Evolutionary conservation across 1,140 invertebrate species (phyloP).

Genomic region (Bicyclus anynana): DNA sequence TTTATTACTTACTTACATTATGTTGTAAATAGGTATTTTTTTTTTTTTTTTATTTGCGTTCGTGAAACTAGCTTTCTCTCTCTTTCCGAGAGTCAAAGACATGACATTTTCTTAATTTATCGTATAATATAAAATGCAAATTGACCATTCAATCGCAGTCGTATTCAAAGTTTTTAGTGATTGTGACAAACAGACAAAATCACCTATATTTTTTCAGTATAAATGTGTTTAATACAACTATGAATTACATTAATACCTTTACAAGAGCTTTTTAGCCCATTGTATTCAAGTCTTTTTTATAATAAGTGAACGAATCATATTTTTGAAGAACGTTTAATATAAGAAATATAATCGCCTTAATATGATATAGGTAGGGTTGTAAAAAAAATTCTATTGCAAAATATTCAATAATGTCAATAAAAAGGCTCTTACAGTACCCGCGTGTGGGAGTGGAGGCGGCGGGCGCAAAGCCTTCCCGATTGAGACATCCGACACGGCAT

Average conservation of each 20-base stretch:
- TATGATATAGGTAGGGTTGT: constrained; percentile 17
- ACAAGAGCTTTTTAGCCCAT: neutral
- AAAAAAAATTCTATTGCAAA: constrained; percentile 29
- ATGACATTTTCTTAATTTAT: too few relatives aligned
- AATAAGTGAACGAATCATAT: constrained; percentile 3
- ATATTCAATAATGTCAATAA: constrained; percentile 30
- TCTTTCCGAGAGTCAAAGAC: too few relatives aligned
- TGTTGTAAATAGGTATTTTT: too few relatives aligned
- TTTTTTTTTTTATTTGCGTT: too few relatives aligned
- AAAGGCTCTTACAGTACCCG: constrained; percentile 29
- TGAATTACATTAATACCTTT: neutral
- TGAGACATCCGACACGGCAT: constrained; percentile 71
- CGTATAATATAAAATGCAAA: too few relatives aligned
- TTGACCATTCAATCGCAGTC: too few relatives aligned
- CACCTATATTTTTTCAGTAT: too few relatives aligned
- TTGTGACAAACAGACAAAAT: too few relatives aligned
- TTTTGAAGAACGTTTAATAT: neutral
- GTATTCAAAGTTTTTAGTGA: too few relatives aligned
- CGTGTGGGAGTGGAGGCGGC: constrained; percentile 46
- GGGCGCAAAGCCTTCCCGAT: constrained; percentile 63
- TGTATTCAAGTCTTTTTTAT: neutral
- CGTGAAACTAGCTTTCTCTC: too few relatives aligned
- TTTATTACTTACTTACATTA: neutral
- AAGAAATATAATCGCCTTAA: constrained; percentile 26
- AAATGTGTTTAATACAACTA: too few relatives aligned